These are phyloP conservation scores for Phymastichus coffea DNA, from an alignment of 1,140 invertebrate genomes.

Conservation along the genomic window DNA sequence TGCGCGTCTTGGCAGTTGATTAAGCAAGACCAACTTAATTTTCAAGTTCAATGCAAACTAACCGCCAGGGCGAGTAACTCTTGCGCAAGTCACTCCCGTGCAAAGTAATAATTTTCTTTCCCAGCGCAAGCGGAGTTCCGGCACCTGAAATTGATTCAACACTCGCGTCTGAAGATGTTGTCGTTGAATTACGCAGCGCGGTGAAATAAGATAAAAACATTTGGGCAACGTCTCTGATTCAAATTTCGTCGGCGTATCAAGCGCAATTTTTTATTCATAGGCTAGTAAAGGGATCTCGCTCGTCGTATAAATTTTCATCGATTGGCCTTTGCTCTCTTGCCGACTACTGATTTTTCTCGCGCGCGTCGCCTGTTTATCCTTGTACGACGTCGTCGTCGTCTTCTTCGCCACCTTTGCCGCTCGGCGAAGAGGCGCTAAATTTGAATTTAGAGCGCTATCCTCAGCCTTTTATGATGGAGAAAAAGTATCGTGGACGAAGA, in stretches of 20 bases:
- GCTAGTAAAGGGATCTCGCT: constrained; percentile 16
- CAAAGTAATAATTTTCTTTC: constrained; percentile 21
- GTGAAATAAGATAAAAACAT: too few relatives aligned
- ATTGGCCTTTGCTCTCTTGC: background rate
- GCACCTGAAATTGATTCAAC: too few relatives aligned
- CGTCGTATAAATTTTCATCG: constrained; percentile 29
- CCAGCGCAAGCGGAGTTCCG: background rate
- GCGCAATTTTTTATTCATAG: constrained; percentile 30
- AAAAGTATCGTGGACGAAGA: too few relatives aligned
- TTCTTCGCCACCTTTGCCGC: too few relatives aligned
- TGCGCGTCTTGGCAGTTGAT: background rate
- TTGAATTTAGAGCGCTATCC: too few relatives aligned
- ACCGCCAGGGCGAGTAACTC: constrained; percentile 19
- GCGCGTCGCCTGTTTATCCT: background rate
- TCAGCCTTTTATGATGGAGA: too few relatives aligned
- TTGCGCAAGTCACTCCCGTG: constrained; percentile 8
- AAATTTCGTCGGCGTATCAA: too few relatives aligned
- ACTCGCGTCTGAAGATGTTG: too few relatives aligned
- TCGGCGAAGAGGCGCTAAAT: too few relatives aligned
- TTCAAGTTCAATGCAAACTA: constrained; percentile 19
- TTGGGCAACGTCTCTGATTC: too few relatives aligned
- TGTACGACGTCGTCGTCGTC: too few relatives aligned
- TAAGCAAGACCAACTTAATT: constrained; percentile 1
- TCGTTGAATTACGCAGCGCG: too few relatives aligned
- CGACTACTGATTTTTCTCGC: background rate